Conservation (phyloP, 1,140 invertebrate genomes). For the Ceratoteleas bidentatus region DNA sequence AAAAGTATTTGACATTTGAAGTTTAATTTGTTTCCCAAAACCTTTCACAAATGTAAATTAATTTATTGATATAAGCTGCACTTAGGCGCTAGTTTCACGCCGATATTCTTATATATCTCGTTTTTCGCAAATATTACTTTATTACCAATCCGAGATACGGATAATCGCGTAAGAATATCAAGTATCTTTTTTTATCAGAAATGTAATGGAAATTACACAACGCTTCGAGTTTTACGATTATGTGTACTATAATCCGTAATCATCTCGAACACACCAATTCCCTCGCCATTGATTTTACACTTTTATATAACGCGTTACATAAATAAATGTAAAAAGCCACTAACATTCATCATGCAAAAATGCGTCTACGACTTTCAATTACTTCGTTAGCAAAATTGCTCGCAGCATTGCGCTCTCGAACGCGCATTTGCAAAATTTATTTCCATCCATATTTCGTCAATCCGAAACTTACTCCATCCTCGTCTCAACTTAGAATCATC, state of each 20-base stretch:
- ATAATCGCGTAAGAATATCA: slow-evolving; percentile 5
- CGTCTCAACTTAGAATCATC: too few relatives aligned
- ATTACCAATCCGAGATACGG: not conserved
- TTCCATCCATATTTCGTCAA: too few relatives aligned
- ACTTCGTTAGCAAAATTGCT: not conserved
- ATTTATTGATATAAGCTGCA: too few relatives aligned
- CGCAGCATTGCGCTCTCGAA: not conserved
- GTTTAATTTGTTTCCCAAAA: too few relatives aligned
- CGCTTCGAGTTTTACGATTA: slow-evolving; percentile 9
- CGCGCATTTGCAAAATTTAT: too few relatives aligned
- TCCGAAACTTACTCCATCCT: too few relatives aligned
- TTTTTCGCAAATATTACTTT: not conserved
- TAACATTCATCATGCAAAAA: not conserved
- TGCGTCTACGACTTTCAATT: not conserved
- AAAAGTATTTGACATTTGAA: too few relatives aligned
- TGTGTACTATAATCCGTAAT: slow-evolving; percentile 14
- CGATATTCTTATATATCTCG: too few relatives aligned
- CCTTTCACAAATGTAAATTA: too few relatives aligned
- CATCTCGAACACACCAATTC: slow-evolving; percentile 10
- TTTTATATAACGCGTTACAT: slow-evolving; percentile 16
- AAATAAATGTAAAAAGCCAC: slow-evolving; percentile 6
- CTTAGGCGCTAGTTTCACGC: too few relatives aligned
- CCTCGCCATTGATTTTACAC: slow-evolving; percentile 1
- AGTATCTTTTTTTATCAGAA: slow-evolving; percentile 3
- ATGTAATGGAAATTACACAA: slow-evolving; percentile 15